Conservation (phyloP, 1,140 invertebrate species). For the Hyles vespertilio region DNA sequence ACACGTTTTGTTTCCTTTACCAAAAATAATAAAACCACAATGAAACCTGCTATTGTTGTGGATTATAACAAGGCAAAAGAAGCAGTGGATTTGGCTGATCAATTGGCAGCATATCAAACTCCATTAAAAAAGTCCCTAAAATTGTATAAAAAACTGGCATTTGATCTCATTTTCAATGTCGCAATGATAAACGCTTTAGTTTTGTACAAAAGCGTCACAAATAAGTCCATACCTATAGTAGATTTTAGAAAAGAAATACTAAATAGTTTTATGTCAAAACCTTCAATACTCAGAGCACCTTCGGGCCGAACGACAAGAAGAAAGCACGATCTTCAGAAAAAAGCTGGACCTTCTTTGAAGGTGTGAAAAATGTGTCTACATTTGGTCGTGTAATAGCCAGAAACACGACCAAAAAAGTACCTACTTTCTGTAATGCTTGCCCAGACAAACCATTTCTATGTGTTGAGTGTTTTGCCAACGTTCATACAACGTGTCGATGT, state of each 20-base stretch:
- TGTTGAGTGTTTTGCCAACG: no score
- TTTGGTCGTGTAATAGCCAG: no score
- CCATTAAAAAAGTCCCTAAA: slow-evolving; percentile 41
- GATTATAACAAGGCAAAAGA: slow-evolving; percentile 48
- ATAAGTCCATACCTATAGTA: no score
- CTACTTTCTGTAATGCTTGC: no score
- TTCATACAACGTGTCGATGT: no score
- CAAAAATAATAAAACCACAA: not conserved
- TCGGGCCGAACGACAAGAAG: not conserved
- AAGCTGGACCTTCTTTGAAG: no score
- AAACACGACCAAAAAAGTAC: no score
- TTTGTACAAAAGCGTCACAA: no score
- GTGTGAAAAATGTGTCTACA: not conserved
- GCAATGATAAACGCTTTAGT: not conserved
- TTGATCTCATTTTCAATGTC: slow-evolving; percentile 42
- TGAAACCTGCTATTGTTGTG: slow-evolving; percentile 12
- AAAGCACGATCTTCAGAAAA: no score
- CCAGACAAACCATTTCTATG: no score
- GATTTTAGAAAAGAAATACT: no score
- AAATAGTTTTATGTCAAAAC: no score
- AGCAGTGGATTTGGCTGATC: slow-evolving; percentile 41
- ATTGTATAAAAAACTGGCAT: slow-evolving; percentile 47
- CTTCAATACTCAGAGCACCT: not conserved
- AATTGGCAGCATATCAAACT: slow-evolving; percentile 41
- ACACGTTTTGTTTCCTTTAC: slow-evolving; percentile 10